Base-by-base conservation (phyloP, 2,888 invertebrate genomes). In the Dynastes tityus region DNA sequence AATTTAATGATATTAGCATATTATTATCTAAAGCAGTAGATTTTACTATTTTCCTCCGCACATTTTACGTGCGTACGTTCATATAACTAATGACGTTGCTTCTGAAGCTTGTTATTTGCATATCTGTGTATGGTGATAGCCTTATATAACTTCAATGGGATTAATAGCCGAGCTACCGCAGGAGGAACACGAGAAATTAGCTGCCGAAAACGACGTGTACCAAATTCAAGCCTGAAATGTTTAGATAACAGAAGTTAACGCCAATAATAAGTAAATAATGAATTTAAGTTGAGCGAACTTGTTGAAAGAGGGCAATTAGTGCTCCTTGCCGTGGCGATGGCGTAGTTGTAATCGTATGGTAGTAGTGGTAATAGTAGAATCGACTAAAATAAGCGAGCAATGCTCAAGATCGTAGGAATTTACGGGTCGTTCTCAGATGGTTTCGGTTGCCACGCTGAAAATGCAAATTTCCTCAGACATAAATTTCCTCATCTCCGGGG, bases 221-320 rank as follows among this genome's bases (percentile, higher is more conserved):
- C 40, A 16, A 74, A 74, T 40, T 61, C 61, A 61, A 74, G 73
- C 73, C 73, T 74, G 73, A 61, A 74, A 74, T 74, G 73, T 74
- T 74, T 74, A 76, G 76, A 76, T 76, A 76, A 76, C 76, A 67
- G 76, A 76, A 76, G 58, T 65, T 74, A 67, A 45, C 76, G 55
- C 76, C 76, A 76, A 76, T 76, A 76, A 67, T 76, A 76, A 67
- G 76, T 68, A 76, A 76, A 76, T 76, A 76, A 76, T 76, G 76
- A 76, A 76, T 76, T 76, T 76, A 76, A 76, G 58, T 76, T 68
- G 16, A 22, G 67, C 55, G 67, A 76, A 76, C 76, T 76, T 76
- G 76, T 76, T 76, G 76, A 67, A 76, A 76, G 73, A 67, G 67
- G 68, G 76, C 58, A 76, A 76, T 76, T 76, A 76, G 67, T 64